Base-by-base conservation (phyloP, 2,888 invertebrate species). In the Tenthredo livida region DNA sequence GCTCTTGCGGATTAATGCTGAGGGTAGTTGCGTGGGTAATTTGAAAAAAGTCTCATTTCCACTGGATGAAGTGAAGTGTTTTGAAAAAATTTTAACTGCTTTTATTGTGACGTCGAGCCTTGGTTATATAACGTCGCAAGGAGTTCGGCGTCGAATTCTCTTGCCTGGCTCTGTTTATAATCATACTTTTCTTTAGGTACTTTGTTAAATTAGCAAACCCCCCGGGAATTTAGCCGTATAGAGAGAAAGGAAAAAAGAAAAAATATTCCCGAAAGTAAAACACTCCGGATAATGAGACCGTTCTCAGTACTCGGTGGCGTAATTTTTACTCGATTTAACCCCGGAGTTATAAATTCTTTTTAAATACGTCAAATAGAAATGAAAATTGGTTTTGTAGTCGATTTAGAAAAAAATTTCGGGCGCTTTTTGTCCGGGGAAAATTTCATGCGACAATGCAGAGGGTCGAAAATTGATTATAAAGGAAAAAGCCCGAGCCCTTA, bases 11-110 rank as follows among this genome's bases (percentile, higher is more conserved):
- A 65, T 65, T 65, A 65, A 33, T 29, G 65, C 29, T 61, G 25
- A 61, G 25, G 10, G 61, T 61, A 61, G 61, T 21, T 21, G 61
- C 2, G 2, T 0, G 40, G 21, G 65, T 65, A 29, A 65, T 65
- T 33, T 65, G 25, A 21, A 21, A 72, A 72, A 72, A 40, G 0
- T 43, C 29, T 72, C 40, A 10, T 37, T 37, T 21, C 21, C 40
- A 21, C n/a, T 25, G 21, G 21, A 21, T 72, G 37, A n/a, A 72
- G 10, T 21, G 21, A 43, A 43, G 40, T 43, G 21, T 65, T 65
- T 40, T 29, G 72, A 12, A 40, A 29, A 21, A 72, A 72, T 72
- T 72, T 72, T n/a, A 72, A 40, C 72, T 43, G 40, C 72, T 40
- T 40, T 40, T 43, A 72, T 70, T 7, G 29, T 9, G 65, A 29